phyloP scores from a whole-genome alignment of 2,113 vertebrate species.

The Strix uralensis region DNA sequence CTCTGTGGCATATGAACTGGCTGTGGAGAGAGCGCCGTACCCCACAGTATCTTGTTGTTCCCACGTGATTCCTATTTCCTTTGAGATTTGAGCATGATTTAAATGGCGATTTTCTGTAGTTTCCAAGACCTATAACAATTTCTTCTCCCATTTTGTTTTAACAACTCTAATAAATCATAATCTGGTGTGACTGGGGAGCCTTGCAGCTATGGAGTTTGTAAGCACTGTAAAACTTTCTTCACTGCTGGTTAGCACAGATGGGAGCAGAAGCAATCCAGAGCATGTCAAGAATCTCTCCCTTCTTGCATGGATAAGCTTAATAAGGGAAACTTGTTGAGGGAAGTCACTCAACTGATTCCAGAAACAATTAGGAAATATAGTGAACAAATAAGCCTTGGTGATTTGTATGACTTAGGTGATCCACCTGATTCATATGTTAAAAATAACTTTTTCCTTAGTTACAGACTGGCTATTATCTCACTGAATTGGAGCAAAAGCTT shows the following conservation, averaged over 20 bases:
- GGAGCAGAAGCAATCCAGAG: conserved; percentile 16
- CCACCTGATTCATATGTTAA: conserved; percentile 16
- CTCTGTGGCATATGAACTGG: neutral
- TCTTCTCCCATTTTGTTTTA: conserved; percentile 42
- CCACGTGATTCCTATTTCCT: neutral
- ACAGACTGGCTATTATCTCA: neutral
- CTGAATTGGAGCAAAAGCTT: neutral
- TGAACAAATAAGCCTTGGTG: conserved; percentile 34
- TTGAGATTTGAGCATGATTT: conserved; percentile 26
- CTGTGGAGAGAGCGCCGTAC: neutral
- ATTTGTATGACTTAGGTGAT: conserved; percentile 10
- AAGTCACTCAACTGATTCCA: conserved; percentile 36
- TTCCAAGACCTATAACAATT: conserved; percentile 32
- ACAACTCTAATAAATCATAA: conserved; percentile 17
- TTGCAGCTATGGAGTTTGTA: conserved; percentile 4
- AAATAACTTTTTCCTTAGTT: neutral
- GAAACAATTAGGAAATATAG: conserved; percentile 42
- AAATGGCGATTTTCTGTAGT: conserved; percentile 9
- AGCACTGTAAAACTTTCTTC: conserved; percentile 28
- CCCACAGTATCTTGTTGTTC: neutral
- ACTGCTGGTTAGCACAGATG: conserved; percentile 15
- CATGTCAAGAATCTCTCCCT: neutral
- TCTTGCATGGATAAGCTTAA: neutral
- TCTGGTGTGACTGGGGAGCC: neutral
- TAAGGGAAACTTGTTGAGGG: conserved; percentile 29